A percentile compares a stretch with the other conserved stretches of the same genome.
These are phyloP conservation scores for Megaceryle maxima DNA, from an alignment of 2,113 vertebrate species.

Conservation along the genomic window DNA sequence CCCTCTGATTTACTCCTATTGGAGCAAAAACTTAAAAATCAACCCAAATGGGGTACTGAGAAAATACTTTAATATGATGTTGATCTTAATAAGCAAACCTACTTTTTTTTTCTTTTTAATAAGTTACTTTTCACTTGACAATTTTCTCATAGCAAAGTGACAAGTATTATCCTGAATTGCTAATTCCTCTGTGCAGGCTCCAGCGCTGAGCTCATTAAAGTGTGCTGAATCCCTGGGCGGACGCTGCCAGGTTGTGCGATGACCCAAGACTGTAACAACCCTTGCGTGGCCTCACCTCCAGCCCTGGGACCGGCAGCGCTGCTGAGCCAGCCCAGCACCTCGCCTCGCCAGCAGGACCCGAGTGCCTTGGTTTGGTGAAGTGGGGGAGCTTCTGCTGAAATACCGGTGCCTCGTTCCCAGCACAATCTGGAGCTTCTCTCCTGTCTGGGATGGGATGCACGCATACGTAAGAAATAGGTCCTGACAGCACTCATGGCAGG, in stretches of 20 bases:
- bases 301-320: rapidly evolving
- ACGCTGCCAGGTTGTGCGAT: not conserved
- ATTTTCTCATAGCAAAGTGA: not conserved
- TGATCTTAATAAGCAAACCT: not conserved
- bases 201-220: not conserved
- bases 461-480: no score
- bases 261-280: not conserved
- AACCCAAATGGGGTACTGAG: not conserved
- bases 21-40: not conserved
- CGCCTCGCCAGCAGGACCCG: not conserved
- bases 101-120: not conserved
- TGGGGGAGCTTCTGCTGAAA: not conserved
- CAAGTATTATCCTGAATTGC: not conserved
- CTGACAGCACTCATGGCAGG: rapidly evolving
- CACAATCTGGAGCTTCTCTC: not conserved
- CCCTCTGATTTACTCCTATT: not conserved
- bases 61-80: not conserved
- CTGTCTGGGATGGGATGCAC: not conserved
- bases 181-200: not conserved
- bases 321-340: rapidly evolving
- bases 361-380: not conserved
- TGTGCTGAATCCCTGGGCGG: rapidly evolving
- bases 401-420: not conserved
- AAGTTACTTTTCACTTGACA: not conserved
- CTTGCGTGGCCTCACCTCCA: not conserved